Base-by-base conservation (phyloP, 2,113 vertebrate species). In the Choloepus hoffmanni region DNA sequence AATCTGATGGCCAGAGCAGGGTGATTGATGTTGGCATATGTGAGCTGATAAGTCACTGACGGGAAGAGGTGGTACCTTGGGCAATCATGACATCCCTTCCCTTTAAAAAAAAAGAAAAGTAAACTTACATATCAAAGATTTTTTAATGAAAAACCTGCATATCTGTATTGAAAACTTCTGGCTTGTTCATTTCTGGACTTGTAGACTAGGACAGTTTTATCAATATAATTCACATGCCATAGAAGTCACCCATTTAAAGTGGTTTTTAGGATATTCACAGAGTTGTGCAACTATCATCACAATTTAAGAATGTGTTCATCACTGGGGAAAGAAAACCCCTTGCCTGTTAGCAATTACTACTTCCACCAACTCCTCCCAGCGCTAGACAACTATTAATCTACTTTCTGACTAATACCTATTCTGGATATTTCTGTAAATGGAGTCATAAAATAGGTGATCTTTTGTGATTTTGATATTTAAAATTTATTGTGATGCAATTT, bases 131-230 rank as follows among this genome's bases (percentile, higher is more conserved):
- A 60, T 82, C 45, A 95, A 28, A 96, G 94, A 43, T 86, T 55
- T 15, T 28, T 86, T 91, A 85, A 77, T 36, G 95, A 93, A 96
- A 94, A 96, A 86, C 50, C 33, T 73, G 21, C 23, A 15, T 2
- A 70, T 95, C 83, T 96, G 96, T 84, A 97, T 92, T 94, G 86
- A 86, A 94, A 97, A 74, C 48, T 83, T 83, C 83, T 94, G 74
- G 23, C 83, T 92, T 70, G 74, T 65, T 95, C 36, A 30, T 91
- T 96, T 94, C 43, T 96, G 67, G 62, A 65, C 40, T 89, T 90
- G 45, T 24, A 53, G 60, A 70, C 10, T 63, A 18, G 30, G 78
- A 50, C 65, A 85, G 28, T 53, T 92, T 62, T 50, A 26, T 62
- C 50, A 28, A 90, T 91, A 58, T 13, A 85, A 48, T 91, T 85